These are phyloP conservation scores for Isoperla grammatica DNA, from an alignment of 2,888 invertebrate genomes.

Conservation along the genomic window DNA sequence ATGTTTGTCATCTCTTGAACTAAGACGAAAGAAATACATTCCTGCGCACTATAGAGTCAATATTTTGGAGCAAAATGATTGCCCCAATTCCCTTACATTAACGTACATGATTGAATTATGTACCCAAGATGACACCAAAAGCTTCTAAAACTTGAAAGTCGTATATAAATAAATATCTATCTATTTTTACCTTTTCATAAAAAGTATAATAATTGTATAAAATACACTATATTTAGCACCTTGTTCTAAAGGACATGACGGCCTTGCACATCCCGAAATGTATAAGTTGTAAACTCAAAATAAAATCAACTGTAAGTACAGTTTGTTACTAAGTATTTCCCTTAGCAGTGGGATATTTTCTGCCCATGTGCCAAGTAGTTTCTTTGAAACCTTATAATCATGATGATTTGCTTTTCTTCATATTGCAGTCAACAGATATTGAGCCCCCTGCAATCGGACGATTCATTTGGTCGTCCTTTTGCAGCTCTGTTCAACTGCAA, in stretches of 20 bases:
- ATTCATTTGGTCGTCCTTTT: not conserved
- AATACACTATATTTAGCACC: constrained; percentile 18
- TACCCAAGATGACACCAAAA: constrained; percentile 24
- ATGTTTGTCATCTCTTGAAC: not conserved
- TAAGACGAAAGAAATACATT: constrained; percentile 18
- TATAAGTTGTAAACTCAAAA: not conserved
- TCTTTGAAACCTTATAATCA: constrained; percentile 14
- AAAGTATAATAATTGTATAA: constrained; percentile 16
- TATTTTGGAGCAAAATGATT: constrained; percentile 19
- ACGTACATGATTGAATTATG: constrained; percentile 5
- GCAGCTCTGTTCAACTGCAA: constrained; percentile 5
- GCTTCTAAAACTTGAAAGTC: constrained; percentile 21
- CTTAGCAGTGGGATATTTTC: not conserved
- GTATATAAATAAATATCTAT: constrained; percentile 20
- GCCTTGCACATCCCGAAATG: constrained; percentile 22
- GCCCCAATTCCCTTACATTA: constrained; percentile 12
- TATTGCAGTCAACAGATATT: constrained; percentile 1
- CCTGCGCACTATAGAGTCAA: constrained; percentile 27
- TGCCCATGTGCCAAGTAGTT: constrained; percentile 17
- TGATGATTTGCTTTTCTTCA: not conserved
- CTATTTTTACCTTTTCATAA: constrained; percentile 25
- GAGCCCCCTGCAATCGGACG: constrained; percentile 12
- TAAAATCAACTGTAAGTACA: constrained; percentile 1
- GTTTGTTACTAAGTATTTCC: constrained; percentile 12
- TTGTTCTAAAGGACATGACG: constrained; percentile 22